These are phyloP conservation scores for Urophycis tenuis DNA, from an alignment of 2,797 vertebrate genomes.

Conservation along the genomic window DNA sequence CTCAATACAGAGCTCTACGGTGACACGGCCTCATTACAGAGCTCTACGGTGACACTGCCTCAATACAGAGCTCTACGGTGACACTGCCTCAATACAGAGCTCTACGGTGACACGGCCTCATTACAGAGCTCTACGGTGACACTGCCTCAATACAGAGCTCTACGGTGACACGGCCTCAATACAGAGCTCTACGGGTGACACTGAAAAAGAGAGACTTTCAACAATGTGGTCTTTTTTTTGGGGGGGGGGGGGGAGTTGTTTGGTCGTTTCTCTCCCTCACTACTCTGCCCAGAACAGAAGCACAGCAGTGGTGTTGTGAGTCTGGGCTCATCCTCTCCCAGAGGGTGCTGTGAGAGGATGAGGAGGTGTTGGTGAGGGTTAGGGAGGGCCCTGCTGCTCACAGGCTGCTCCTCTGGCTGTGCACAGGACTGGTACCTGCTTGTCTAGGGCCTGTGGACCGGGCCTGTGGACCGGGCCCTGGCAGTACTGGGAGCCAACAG, in stretches of 20 bases:
- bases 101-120: too few relatives aligned
- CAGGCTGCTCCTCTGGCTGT: slow-evolving; percentile 52
- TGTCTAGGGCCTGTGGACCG: too few relatives aligned
- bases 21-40: too few relatives aligned
- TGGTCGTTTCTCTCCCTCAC: slow-evolving; percentile 31
- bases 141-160: too few relatives aligned
- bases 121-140: slow-evolving; percentile 46
- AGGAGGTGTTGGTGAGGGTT: slow-evolving; percentile 50
- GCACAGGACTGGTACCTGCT: slow-evolving; percentile 54
- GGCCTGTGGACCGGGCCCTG: too few relatives aligned
- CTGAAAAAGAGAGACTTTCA: slow-evolving; percentile 40
- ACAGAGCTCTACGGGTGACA: slow-evolving; percentile 64
- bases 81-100: too few relatives aligned
- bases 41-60: too few relatives aligned
- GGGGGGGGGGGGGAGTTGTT: slow-evolving; percentile 42
- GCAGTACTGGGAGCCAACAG: too few relatives aligned
- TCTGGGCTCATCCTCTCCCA: slow-evolving; percentile 47
- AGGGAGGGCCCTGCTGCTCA: slow-evolving; percentile 55
- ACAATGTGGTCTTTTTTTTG: slow-evolving; percentile 55
- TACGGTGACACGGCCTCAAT: too few relatives aligned
- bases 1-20: too few relatives aligned
- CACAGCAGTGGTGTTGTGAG: slow-evolving; percentile 45
- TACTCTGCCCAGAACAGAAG: slow-evolving; percentile 58
- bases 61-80: too few relatives aligned
- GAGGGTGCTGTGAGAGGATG: slow-evolving; percentile 51